These are phyloP conservation scores for Spheniscus mendiculus DNA, from an alignment of 2,113 vertebrate species.

Conservation along the genomic window DNA sequence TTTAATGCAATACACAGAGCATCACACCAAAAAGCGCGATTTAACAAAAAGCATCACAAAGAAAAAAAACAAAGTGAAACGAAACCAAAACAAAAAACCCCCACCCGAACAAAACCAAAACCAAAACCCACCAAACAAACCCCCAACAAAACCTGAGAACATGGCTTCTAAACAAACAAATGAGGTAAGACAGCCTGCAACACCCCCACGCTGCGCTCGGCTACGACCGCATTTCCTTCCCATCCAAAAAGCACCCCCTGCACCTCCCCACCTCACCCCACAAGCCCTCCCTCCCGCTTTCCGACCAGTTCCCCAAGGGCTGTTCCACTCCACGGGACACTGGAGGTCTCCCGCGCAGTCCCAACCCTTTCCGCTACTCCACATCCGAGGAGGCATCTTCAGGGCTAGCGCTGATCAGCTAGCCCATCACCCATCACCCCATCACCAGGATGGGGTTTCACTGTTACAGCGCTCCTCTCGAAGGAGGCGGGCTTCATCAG, in stretches of 20 bases:
- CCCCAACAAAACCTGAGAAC: not conserved
- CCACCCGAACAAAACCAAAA: too few relatives aligned
- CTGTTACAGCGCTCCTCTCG: not conserved
- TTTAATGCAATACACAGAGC: not conserved
- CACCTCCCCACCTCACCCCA: not conserved
- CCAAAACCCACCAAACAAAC: not conserved
- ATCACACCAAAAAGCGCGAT: not conserved
- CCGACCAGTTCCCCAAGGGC: not conserved
- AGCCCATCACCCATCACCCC: too few relatives aligned
- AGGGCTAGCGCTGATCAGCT: not conserved
- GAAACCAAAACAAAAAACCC: not conserved
- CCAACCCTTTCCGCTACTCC: not conserved
- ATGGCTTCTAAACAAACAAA: not conserved
- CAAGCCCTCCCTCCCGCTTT: not conserved
- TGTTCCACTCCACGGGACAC: not conserved
- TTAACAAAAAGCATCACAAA: not conserved
- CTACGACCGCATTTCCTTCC: not conserved
- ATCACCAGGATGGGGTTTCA: accelerated
- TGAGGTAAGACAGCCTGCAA: too few relatives aligned
- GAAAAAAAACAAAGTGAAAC: too few relatives aligned
- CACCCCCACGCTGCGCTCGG: not conserved
- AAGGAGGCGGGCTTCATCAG: not conserved
- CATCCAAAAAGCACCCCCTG: not conserved
- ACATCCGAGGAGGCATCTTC: not conserved
- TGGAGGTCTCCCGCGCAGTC: not conserved